Percentiles rank a stretch among this genome's conserved stretches.
Conservation (phyloP, 92 coral and sea anemone species). For the Paramuricea clavata region DNA sequence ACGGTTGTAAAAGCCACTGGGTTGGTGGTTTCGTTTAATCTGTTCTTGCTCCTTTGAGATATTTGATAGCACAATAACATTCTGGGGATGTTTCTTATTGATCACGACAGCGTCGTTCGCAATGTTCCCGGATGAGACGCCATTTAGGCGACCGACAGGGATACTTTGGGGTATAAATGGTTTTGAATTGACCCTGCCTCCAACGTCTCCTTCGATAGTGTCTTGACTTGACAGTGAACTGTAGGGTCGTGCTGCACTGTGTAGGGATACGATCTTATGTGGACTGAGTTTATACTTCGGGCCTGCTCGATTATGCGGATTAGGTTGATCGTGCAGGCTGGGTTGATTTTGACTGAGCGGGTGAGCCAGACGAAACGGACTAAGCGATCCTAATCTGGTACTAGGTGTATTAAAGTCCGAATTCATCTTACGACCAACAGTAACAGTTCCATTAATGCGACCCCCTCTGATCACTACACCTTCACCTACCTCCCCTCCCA, state of each 20-base stretch:
- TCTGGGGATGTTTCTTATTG: background rate
- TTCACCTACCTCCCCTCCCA: constrained; percentile 98
- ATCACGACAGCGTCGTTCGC: constrained; percentile 29
- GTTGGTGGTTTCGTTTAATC: background rate
- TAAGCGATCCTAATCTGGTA: background rate
- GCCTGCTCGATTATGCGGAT: background rate
- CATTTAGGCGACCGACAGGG: background rate
- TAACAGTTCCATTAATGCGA: constrained; percentile 84
- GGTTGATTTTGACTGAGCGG: background rate
- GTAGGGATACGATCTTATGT: background rate
- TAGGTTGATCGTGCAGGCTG: background rate
- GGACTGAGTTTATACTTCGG: background rate
- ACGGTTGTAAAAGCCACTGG: constrained; percentile 11
- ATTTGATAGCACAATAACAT: background rate
- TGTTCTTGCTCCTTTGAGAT: background rate
- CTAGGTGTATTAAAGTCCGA: too few species aligned
- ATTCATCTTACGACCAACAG: constrained; percentile 57
- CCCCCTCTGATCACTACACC: constrained; percentile 91
- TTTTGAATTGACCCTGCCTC: constrained; percentile 2
- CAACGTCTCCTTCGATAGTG: background rate
- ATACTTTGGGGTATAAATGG: background rate
- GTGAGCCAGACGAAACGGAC: background rate
- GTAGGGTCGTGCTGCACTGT: background rate
- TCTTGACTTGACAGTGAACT: background rate
- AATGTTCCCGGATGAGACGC: background rate